phyloP scores from a whole-genome alignment of 2,888 invertebrate species.

The Crepidodera aurea region DNA sequence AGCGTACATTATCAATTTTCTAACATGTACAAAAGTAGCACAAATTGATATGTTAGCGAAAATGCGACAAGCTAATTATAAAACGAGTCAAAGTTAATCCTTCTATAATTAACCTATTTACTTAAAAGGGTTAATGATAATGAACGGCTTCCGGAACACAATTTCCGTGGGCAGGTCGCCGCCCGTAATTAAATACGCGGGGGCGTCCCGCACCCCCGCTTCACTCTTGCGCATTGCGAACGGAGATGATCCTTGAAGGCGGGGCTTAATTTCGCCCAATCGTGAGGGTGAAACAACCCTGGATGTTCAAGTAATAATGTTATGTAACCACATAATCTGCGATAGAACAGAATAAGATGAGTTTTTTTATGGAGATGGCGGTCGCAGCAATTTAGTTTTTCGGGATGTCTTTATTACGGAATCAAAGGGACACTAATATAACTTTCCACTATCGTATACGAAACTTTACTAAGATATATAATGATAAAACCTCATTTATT shows the following conservation, averaged over 20 bases:
- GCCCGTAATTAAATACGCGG: background rate
- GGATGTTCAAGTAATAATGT: slow-evolving; percentile 51
- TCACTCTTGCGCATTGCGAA: slow-evolving; percentile 38
- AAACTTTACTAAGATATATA: no score
- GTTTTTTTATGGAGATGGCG: background rate
- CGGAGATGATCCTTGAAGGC: slow-evolving; percentile 48
- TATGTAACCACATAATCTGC: slow-evolving; percentile 45
- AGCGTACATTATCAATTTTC: no score
- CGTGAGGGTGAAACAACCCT: slow-evolving; percentile 19
- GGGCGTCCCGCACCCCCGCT: background rate
- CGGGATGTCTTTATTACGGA: background rate
- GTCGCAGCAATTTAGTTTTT: background rate
- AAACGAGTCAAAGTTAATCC: background rate
- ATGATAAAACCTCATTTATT: no score
- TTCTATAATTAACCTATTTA: background rate
- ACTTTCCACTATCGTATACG: no score
- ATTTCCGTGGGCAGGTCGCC: background rate
- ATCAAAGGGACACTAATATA: background rate
- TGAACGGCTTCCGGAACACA: background rate
- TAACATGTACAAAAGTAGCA: no score
- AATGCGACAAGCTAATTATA: background rate
- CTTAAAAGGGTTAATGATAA: background rate
- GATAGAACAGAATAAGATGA: background rate
- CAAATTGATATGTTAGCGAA: no score
- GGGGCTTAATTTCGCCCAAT: slow-evolving; percentile 50